Evolutionary conservation across 2,797 vertebrate genomes (phyloP).

Genomic region (Smutsia temminckii): DNA sequence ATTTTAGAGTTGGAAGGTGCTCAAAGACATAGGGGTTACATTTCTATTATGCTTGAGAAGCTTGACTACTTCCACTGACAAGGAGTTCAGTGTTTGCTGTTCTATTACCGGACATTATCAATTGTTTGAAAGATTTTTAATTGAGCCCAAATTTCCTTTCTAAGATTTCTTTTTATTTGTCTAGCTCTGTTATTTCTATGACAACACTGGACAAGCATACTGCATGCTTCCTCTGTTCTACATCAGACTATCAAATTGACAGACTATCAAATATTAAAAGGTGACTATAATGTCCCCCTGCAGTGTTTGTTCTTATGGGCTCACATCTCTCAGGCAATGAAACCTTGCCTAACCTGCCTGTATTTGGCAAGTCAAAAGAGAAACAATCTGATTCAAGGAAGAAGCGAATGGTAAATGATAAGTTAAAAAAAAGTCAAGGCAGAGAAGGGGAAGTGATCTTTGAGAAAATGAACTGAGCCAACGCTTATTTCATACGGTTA

Average conservation of each 20-base stretch:
- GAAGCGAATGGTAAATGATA: not conserved
- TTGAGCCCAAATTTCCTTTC: not conserved
- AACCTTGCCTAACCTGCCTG: not conserved
- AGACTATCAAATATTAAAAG: constrained; percentile 5
- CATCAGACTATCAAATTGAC: not conserved
- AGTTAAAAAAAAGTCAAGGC: not conserved
- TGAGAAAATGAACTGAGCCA: constrained; percentile 11
- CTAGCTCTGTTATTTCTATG: not conserved
- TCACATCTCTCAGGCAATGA: not conserved
- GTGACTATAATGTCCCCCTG: not conserved
- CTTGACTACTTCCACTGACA: not conserved
- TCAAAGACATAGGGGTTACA: not conserved
- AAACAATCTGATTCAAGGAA: not conserved
- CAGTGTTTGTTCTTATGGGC: not conserved
- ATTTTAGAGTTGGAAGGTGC: not conserved
- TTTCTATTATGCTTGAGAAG: not conserved
- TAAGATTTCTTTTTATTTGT: not conserved
- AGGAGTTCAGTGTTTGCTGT: not conserved
- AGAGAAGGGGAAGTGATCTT: not conserved
- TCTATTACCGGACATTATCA: not conserved
- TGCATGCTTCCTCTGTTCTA: not conserved
- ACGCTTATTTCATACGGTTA: not conserved
- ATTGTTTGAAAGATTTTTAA: not conserved
- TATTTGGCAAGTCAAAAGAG: not conserved
- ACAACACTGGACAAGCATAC: not conserved